These are phyloP conservation scores for Smittia aterrima DNA, from an alignment of 2,888 invertebrate species.

Conservation along the genomic window DNA sequence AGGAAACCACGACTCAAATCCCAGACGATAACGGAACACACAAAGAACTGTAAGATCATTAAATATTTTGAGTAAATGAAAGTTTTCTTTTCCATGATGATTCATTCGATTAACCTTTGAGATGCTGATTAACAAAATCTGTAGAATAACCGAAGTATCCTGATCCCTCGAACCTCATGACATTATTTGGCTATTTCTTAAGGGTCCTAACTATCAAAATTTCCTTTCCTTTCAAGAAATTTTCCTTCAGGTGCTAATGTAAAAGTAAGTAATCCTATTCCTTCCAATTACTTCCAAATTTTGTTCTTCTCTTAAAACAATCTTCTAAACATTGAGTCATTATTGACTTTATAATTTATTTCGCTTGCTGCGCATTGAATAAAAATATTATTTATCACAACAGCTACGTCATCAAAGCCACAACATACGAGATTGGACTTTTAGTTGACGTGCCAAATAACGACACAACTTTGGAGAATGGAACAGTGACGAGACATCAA, in stretches of 20 bases:
- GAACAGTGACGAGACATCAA: constrained; percentile 53
- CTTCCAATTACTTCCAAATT: too few species aligned
- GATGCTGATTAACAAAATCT: constrained; percentile 24
- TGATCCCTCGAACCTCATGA: background rate
- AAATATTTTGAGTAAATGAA: background rate
- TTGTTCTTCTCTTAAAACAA: too few species aligned
- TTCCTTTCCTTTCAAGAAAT: too few species aligned
- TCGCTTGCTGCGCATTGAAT: background rate
- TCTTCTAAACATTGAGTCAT: too few species aligned
- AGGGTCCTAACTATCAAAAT: background rate
- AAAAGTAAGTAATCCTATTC: too few species aligned
- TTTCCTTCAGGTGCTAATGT: too few species aligned
- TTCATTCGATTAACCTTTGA: constrained; percentile 24
- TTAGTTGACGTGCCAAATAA: constrained; percentile 57
- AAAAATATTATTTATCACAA: constrained; percentile 37
- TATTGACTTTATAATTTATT: too few species aligned
- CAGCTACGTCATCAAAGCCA: constrained; percentile 60
- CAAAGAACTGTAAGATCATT: constrained; percentile 40
- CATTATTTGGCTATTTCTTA: background rate
- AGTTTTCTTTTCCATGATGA: constrained; percentile 1
- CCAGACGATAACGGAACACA: constrained; percentile 27
- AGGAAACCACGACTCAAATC: background rate
- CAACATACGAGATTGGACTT: constrained; percentile 62
- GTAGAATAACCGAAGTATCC: background rate
- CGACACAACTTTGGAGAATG: constrained; percentile 53